These are phyloP conservation scores for Mesitornis unicolor DNA, from an alignment of 2,113 vertebrate genomes.

Conservation along the genomic window DNA sequence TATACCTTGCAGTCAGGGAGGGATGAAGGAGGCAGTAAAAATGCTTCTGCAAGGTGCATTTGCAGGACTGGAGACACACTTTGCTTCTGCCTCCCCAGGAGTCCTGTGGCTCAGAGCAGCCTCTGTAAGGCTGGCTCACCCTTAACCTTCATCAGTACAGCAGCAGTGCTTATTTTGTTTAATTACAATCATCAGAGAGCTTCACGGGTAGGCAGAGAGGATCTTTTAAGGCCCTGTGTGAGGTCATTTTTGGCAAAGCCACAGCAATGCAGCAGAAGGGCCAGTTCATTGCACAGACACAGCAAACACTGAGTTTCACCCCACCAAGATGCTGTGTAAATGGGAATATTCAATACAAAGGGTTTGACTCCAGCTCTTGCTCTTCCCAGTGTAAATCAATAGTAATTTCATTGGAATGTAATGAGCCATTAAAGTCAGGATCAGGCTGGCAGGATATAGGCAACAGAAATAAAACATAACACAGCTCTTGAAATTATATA, in stretches of 20 bases:
- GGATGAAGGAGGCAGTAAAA: neutral
- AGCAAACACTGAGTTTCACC: rapidly evolving
- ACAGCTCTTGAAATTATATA: neutral
- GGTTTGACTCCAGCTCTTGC: neutral
- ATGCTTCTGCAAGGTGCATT: rapidly evolving
- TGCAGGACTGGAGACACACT: neutral
- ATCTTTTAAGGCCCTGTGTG: neutral
- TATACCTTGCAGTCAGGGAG: neutral
- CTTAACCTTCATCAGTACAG: neutral
- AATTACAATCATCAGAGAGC: neutral
- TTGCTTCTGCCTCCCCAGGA: neutral
- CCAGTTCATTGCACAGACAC: neutral
- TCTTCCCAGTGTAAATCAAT: neutral
- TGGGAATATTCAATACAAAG: neutral
- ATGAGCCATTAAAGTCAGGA: neutral
- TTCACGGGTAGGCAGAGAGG: neutral
- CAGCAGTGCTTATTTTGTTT: neutral
- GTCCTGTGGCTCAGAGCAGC: neutral
- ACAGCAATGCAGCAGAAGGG: too few species aligned
- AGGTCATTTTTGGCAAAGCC: neutral
- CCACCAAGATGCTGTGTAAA: neutral
- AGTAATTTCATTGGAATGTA: neutral
- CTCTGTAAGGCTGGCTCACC: neutral
- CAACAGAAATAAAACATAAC: neutral
- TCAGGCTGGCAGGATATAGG: neutral